phyloP scores from a whole-genome alignment of 2,113 vertebrate genomes.

The Camelus bactrianus region DNA sequence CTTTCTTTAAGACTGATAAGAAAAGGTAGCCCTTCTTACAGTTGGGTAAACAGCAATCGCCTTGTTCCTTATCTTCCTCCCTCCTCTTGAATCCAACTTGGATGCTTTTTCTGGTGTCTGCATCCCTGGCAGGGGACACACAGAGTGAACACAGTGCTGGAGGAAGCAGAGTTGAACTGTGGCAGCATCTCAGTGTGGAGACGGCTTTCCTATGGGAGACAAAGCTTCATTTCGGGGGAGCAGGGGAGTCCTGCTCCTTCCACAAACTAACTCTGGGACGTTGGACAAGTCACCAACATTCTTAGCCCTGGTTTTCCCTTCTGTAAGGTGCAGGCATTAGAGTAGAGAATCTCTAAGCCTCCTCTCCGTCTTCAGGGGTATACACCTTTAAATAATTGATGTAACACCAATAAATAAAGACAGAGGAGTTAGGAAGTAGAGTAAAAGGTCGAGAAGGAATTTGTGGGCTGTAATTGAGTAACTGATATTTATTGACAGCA shows the following conservation, averaged over 20 bases:
- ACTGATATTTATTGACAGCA: not conserved
- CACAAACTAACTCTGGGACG: not conserved
- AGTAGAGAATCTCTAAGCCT: not conserved
- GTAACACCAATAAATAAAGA: not conserved
- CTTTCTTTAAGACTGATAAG: conserved; percentile 48
- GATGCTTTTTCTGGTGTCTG: not conserved
- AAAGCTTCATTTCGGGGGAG: not conserved
- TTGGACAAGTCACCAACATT: not conserved
- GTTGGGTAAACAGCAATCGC: not conserved
- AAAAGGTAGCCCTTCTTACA: not conserved
- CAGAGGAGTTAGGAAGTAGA: conserved; percentile 14
- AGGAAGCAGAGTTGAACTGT: not conserved
- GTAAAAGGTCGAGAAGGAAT: not conserved
- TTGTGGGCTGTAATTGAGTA: not conserved
- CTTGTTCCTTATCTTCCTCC: not conserved
- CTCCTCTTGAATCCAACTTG: not conserved
- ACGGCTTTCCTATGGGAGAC: not conserved
- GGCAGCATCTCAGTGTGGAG: rapidly evolving
- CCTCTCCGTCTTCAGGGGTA: not conserved
- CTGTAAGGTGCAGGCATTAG: not conserved
- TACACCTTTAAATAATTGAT: conserved; percentile 26
- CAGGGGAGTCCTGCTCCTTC: not conserved
- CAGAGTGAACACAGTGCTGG: not conserved
- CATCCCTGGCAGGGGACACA: not conserved
- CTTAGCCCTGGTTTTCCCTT: not conserved